phyloP scores from a whole-genome alignment of 2,888 invertebrate species.

The Drosophila fulvimacula region DNA sequence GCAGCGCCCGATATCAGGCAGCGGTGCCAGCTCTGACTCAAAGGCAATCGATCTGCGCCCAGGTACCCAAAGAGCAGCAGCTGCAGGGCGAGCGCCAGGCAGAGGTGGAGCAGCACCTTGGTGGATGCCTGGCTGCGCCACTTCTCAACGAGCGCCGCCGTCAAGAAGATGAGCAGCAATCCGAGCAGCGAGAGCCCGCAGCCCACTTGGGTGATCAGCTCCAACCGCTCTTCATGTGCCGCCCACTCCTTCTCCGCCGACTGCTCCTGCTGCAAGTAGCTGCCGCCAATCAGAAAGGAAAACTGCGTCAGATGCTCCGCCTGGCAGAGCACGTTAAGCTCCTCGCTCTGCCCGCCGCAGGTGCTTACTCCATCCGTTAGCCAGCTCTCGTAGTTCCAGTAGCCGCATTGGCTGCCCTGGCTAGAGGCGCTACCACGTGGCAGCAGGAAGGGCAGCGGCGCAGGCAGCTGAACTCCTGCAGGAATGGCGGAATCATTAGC shows the following conservation, averaged over 20 bases:
- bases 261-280: conserved; percentile 59
- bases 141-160: conserved; percentile 86
- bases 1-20: conserved; percentile 88
- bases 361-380: conserved; percentile 86
- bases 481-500: not conserved
- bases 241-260: conserved; percentile 33
- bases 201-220: conserved; percentile 87
- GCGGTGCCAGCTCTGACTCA: conserved; percentile 58
- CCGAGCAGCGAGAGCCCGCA: conserved; percentile 87
- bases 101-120: conserved; percentile 88
- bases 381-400: conserved; percentile 88
- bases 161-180: conserved; percentile 87
- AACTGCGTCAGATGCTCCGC: conserved; percentile 88
- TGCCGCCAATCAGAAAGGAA: conserved; percentile 85
- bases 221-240: conserved; percentile 85
- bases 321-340: conserved; percentile 84
- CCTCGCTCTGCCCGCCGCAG: conserved; percentile 38
- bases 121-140: conserved; percentile 88
- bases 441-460: conserved; percentile 86
- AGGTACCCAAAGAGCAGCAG: conserved; percentile 85
- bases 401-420: conserved; percentile 85
- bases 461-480: conserved; percentile 84
- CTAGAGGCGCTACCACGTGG: conserved; percentile 18
- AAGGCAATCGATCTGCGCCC: conserved; percentile 12
- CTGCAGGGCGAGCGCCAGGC: conserved; percentile 87